A percentile compares a stretch with the other conserved stretches of the same genome.
phyloP scores from a whole-genome alignment of 2,888 invertebrate genomes.

The Pseudanteris insignis region DNA sequence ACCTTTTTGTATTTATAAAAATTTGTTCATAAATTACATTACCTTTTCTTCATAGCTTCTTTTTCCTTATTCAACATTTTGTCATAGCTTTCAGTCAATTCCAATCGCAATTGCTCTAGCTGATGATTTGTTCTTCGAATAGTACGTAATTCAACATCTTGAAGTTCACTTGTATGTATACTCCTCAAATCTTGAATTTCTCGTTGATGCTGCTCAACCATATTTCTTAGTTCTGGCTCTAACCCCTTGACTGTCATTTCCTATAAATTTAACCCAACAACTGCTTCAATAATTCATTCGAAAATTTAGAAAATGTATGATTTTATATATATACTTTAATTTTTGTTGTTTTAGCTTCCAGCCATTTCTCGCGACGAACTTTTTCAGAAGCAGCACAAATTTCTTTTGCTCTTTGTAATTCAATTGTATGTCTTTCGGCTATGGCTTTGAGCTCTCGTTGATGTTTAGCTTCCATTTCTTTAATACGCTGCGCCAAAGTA shows the following conservation, averaged over 20 bases:
- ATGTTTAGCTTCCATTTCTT: constrained; percentile 74
- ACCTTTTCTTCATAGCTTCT: constrained; percentile 71
- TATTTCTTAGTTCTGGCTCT: constrained; percentile 83
- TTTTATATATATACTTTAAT: constrained; percentile 71
- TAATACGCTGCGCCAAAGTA: constrained; percentile 73
- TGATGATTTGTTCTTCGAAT: constrained; percentile 72
- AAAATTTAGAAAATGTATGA: constrained; percentile 6
- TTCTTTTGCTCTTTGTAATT: constrained; percentile 79
- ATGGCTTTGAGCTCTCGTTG: constrained; percentile 74
- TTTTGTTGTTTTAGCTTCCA: constrained; percentile 84
- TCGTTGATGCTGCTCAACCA: constrained; percentile 78
- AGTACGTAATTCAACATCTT: constrained; percentile 72
- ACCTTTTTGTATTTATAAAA: neutral
- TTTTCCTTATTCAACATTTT: constrained; percentile 72
- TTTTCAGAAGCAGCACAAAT: constrained; percentile 82
- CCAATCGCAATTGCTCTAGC: constrained; percentile 71
- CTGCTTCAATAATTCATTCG: neutral
- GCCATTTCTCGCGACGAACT: constrained; percentile 79
- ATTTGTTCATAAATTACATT: neutral
- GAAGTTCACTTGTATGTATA: constrained; percentile 74
- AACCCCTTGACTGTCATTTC: constrained; percentile 87
- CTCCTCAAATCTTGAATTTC: constrained; percentile 76
- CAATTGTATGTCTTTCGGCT: constrained; percentile 80
- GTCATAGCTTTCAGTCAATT: constrained; percentile 73
- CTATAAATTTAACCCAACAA: constrained; percentile 52